phyloP scores from a whole-genome alignment of 2,113 vertebrate species.

The Etheostoma cragini region DNA sequence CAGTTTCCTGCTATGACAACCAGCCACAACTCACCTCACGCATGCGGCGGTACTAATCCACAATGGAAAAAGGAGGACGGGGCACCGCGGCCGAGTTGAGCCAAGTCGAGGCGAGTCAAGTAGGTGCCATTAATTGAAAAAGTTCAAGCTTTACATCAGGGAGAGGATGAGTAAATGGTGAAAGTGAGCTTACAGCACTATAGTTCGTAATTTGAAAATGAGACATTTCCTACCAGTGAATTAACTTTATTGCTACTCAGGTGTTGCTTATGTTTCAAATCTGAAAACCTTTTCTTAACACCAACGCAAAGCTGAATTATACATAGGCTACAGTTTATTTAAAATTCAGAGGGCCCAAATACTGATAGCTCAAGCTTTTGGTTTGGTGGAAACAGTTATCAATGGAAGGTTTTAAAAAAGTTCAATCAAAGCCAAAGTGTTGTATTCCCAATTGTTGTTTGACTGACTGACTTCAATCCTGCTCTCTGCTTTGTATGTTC shows the following conservation, averaged over 20 bases:
- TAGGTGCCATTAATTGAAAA: not conserved
- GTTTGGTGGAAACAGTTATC: not conserved
- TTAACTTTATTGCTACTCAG: not conserved
- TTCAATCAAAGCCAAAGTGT: not conserved
- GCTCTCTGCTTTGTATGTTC: not conserved
- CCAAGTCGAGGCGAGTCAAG: too few species aligned
- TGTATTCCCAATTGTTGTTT: not conserved
- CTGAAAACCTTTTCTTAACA: not conserved
- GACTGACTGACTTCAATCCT: not conserved
- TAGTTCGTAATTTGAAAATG: not conserved
- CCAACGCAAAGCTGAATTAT: not conserved
- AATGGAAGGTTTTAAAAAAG: not conserved
- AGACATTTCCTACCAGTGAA: not conserved
- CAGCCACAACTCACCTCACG: too few species aligned
- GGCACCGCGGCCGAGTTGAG: too few species aligned
- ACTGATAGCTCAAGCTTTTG: not conserved
- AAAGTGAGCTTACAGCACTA: not conserved
- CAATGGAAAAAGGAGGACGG: too few species aligned
- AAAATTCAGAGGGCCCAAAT: not conserved
- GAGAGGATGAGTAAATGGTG: not conserved
- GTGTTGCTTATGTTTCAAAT: not conserved
- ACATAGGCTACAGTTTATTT: not conserved
- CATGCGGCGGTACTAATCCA: too few species aligned
- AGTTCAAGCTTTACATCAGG: conserved; percentile 22
- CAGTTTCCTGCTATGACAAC: too few species aligned